Evolutionary conservation across 2,797 vertebrate species (phyloP).

Genomic region (Holocentrus rufus): DNA sequence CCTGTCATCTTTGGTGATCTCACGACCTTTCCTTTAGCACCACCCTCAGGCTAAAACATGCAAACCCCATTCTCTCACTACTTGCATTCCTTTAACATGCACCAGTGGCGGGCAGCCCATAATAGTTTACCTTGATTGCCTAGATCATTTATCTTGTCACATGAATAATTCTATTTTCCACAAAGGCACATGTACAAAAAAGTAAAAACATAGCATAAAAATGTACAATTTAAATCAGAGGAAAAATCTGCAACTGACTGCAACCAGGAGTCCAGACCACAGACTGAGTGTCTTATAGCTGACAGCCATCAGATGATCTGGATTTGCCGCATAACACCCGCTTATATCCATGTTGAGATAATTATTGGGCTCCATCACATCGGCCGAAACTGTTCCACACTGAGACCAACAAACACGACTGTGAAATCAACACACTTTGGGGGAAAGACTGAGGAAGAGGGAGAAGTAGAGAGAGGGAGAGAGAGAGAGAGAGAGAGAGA

Average conservation of each 20-base stretch:
- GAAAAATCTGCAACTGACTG: not conserved
- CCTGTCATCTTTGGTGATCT: too few species aligned
- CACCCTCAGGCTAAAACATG: too few species aligned
- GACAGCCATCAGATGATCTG: conserved; percentile 23
- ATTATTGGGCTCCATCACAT: conserved; percentile 1
- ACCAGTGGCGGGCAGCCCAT: too few species aligned
- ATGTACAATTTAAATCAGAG: not conserved
- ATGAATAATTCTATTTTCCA: not conserved
- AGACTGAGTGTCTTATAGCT: not conserved
- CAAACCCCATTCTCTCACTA: too few species aligned
- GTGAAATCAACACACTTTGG: conserved; percentile 20
- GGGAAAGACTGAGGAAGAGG: conserved; percentile 10
- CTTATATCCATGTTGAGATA: not conserved
- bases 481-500: conserved; percentile 38
- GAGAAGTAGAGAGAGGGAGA: conserved; percentile 21
- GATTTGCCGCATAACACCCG: not conserved
- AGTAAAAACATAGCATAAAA: not conserved
- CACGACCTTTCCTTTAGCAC: too few species aligned
- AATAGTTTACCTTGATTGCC: not conserved
- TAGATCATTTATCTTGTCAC: too few species aligned
- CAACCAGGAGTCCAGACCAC: not conserved
- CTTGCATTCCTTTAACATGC: too few species aligned
- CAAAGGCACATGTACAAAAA: not conserved
- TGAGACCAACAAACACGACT: conserved; percentile 21
- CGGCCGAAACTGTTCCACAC: not conserved